Evolutionary conservation across 2,888 invertebrate species (phyloP), one percentile per base, ranked within the genome.

Genomic region (Toxonevra muliebris): DNA sequence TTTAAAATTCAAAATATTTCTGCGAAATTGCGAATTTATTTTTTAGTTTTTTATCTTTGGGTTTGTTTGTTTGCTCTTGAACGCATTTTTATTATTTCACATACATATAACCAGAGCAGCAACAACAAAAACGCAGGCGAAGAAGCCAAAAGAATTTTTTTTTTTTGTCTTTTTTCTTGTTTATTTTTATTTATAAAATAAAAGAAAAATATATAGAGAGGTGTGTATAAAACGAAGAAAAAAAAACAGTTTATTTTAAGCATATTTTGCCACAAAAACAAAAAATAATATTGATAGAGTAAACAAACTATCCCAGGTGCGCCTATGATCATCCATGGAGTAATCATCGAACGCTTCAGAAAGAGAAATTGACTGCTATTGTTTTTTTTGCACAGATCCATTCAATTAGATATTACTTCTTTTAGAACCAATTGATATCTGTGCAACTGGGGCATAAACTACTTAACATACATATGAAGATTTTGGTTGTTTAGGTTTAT

Each of bases 241-340:
- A n/a, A n/a, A n/a, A n/a, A 45, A 12, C 45, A 45, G 45, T 45
- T 45, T 45, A 45, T 45, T 45, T 45, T 45, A 12, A 45, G 48
- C 48, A 48, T n/a, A 48, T 48, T 48, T 48, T 48, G 48, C 48
- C 8, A 7, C 48, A 48, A 48, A 48, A 48, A n/a, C 30, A 7
- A 13, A 48, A 48, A 48, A 48, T 48, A 48, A n/a, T 48, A 48
- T 48, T 48, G 48, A 48, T 48, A 48, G 13, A 48, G 15, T 48
- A 48, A 48, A 48, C 48, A 48, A 15, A 48, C 11, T 15, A 48
- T 13, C 48, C 13, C 48, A 48, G n/a, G 8, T 15, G 15, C 48
- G 11, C 11, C 1, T 4, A 48, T 13, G 45, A 11, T 12, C 11
- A 2, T 13, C 12, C 45, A 45, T 11, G 13, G 45, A 45, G 2